Base-by-base conservation (phyloP, 2,113 vertebrate species). In the Mionectes macconnelli region DNA sequence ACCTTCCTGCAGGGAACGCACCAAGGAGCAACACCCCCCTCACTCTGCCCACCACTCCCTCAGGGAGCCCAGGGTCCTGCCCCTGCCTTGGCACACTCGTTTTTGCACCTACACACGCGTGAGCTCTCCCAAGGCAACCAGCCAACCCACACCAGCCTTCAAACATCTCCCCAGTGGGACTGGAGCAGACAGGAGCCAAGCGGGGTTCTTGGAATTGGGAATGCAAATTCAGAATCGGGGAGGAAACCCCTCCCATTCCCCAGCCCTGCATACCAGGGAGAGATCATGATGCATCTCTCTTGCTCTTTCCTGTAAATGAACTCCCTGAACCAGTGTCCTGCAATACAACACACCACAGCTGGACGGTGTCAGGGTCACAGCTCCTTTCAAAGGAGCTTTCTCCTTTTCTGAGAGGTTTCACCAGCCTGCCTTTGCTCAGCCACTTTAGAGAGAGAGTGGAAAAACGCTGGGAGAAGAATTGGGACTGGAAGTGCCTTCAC, bases 261-360 rank as follows among this genome's bases (percentile, higher is more conserved):
- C 27, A 44, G 17, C 62, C 28, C 2, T 25, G 35, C 49, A 25
- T 6, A n/a, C 33, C 45, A 50, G 6, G 22, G 27, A 74, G 27
- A 52, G 66, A 50, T 62, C 60, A 24, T 0, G 40, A 11, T 21
- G 60, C 62, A 40, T 11, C 60, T 49, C 75, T 57, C 31, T 47
- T 55, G 50, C 12, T 74, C 28, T 33, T 21, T 4, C 30, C 31
- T 4, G 12, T 20, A 4, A 27, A 23, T 9, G 31, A 76, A 25
- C 39, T 55, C 44, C 35, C 50, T 5, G 50, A 12, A 33, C 3
- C 39, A 8, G 27, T 0, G n/a, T 69, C 77, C 76, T 2, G 8
- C 27, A 53, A 49, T 4, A 21, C n/a, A 39, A 6, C 4, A 20
- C 9, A 7, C 5, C 57, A 1, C 2, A 30, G 66, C 25, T 2